Conservation (phyloP, 2,888 invertebrate species). For the Meandrusa payeni region DNA sequence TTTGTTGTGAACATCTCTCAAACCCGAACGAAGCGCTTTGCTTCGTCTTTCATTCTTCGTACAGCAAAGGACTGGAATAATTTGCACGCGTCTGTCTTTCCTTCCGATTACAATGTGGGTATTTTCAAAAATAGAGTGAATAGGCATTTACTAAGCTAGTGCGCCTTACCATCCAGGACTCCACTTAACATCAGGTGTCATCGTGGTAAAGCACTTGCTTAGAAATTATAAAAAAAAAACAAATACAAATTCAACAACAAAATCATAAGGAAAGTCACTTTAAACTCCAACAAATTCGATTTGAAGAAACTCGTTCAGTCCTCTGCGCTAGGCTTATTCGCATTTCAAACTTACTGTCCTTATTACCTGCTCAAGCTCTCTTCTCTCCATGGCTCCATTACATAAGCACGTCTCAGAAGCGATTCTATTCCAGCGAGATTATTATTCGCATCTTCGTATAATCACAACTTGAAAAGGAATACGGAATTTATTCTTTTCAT, state of each 20-base stretch:
- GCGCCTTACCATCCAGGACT: too few species aligned
- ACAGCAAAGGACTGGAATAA: too few species aligned
- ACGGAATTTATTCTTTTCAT: background rate
- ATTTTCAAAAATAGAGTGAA: too few species aligned
- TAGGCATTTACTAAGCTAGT: too few species aligned
- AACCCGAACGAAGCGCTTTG: too few species aligned
- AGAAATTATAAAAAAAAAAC: too few species aligned
- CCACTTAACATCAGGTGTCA: too few species aligned
- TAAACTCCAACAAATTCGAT: constrained; percentile 11
- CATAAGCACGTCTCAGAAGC: constrained; percentile 11
- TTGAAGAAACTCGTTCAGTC: constrained; percentile 9
- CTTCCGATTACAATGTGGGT: too few species aligned
- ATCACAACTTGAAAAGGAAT: constrained; percentile 4
- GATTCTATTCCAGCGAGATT: constrained; percentile 4
- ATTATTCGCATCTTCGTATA: constrained; percentile 7
- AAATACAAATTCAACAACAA: background rate
- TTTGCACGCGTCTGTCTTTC: too few species aligned
- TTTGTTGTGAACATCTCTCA: too few species aligned
- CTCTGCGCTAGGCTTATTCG: constrained; percentile 15
- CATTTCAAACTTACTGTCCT: background rate
- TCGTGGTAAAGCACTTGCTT: too few species aligned
- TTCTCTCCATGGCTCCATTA: constrained; percentile 17
- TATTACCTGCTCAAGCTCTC: constrained; percentile 12
- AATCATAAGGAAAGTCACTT: constrained; percentile 1
- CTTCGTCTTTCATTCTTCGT: too few species aligned